A percentile compares a stretch with the other conserved stretches of the same genome.
phyloP scores from a whole-genome alignment of 23 tunicate genomes.

The Aplidium turbinatum region DNA sequence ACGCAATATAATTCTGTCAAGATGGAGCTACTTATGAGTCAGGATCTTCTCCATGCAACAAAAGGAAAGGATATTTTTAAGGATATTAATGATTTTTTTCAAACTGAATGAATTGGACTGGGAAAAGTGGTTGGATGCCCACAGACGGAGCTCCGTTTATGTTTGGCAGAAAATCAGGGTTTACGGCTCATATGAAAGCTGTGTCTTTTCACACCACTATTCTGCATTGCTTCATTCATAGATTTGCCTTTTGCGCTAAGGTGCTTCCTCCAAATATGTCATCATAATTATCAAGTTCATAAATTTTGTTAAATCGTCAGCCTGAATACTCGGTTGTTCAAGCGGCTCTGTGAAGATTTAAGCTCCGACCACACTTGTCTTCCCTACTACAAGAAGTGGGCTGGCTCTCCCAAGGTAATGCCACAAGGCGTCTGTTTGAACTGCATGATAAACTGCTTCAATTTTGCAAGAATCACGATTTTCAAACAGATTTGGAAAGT shows the following conservation, averaged over 20 bases:
- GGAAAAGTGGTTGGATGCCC: no score
- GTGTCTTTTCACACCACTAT: conserved; percentile 42
- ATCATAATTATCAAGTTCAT: conserved; percentile 22
- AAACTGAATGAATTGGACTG: conserved; percentile 63
- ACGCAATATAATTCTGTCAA: conserved; percentile 37
- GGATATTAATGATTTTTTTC: conserved; percentile 18
- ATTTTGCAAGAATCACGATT: conserved; percentile 56
- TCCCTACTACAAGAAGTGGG: conserved; percentile 39
- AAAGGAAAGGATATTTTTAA: conserved; percentile 31
- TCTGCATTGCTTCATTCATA: conserved; percentile 46
- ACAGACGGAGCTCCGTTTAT: conserved; percentile 37
- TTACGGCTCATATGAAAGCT: conserved; percentile 53
- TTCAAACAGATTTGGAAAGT: conserved; percentile 39
- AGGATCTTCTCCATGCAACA: conserved; percentile 30
- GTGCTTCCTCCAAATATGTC: conserved; percentile 41
- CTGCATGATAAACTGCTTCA: conserved; percentile 49
- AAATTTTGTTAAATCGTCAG: conserved; percentile 28
- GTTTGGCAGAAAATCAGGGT: conserved; percentile 30
- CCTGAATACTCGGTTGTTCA: conserved; percentile 35
- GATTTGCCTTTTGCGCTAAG: conserved; percentile 54
- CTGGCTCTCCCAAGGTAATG: conserved; percentile 52
- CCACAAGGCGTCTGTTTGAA: conserved; percentile 53
- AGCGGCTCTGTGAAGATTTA: conserved; percentile 34
- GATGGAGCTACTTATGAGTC: conserved; percentile 24
- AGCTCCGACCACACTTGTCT: conserved; percentile 56